Conservation (phyloP, 2,113 vertebrate species). For the Aleadryas rufinucha region DNA sequence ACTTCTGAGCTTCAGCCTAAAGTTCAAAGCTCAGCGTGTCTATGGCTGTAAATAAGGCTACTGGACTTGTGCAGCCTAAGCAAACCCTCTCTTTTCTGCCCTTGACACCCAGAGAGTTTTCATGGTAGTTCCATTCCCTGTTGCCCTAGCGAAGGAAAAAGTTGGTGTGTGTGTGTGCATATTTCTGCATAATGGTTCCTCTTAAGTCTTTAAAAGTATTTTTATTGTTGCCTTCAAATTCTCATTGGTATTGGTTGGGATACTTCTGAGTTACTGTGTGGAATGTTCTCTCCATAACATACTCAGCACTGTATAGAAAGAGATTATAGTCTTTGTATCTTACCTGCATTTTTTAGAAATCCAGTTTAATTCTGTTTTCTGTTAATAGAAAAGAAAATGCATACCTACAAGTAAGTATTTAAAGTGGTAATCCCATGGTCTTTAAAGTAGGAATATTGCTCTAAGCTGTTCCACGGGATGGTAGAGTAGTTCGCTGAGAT, state of each 20-base stretch:
- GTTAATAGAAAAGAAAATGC: not conserved
- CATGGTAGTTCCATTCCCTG: not conserved
- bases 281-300: not conserved
- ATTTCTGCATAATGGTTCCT: not conserved
- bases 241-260: not conserved
- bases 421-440: not conserved
- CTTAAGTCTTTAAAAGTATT: rapidly evolving
- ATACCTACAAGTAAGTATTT: not conserved
- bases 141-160: not conserved
- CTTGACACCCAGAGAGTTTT: not conserved
- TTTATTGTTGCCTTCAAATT: not conserved
- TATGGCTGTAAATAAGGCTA: not conserved
- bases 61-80: not conserved
- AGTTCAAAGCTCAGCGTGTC: not conserved
- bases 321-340: not conserved
- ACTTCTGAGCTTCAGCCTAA: not conserved
- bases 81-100: not conserved
- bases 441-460: not conserved
- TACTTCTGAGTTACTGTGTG: not conserved
- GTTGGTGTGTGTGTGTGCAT: too few relatives aligned
- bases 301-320: not conserved
- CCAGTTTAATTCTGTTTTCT: not conserved
- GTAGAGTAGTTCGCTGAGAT: not conserved
- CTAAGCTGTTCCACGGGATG: not conserved
- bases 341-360: not conserved